These are phyloP conservation scores for Drosophila paranaensis DNA, from an alignment of 2,888 invertebrate species.

Conservation along the genomic window DNA sequence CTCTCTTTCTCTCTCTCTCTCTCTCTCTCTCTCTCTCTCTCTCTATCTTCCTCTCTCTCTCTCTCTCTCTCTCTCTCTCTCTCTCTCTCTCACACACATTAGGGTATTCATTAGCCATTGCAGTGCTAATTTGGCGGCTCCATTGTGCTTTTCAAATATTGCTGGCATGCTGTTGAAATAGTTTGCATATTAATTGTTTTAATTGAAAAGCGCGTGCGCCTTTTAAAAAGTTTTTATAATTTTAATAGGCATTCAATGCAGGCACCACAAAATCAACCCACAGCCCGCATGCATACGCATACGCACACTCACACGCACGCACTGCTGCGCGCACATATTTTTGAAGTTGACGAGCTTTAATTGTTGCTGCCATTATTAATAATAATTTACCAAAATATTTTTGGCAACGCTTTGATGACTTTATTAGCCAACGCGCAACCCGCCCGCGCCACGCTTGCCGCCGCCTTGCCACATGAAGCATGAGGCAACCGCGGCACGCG, in stretches of 20 bases:
- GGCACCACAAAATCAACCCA: conserved; percentile 27
- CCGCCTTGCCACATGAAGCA: conserved; percentile 21
- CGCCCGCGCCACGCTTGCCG: not conserved
- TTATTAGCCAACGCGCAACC: conserved; percentile 47
- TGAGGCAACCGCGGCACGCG: conserved; percentile 61
- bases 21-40: not conserved
- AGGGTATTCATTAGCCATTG: conserved; percentile 12
- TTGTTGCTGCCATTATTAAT: conserved; percentile 75
- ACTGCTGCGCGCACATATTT: not conserved
- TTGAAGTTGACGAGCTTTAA: conserved; percentile 63
- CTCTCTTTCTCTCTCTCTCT: not conserved
- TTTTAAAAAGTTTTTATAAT: conserved; percentile 58
- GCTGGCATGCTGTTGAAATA: conserved; percentile 28
- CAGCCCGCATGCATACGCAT: conserved; percentile 35
- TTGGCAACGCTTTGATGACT: conserved; percentile 63
- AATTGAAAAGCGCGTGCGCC: conserved; percentile 67
- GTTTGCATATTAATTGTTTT: conserved; percentile 61
- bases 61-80: not conserved
- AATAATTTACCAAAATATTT: conserved; percentile 68
- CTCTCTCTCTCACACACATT: not conserved
- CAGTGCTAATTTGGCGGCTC: not conserved
- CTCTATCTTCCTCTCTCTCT: not conserved
- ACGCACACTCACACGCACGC: conserved; percentile 1
- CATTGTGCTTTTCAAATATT: conserved; percentile 15
- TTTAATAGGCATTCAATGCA: conserved; percentile 31